A percentile compares a stretch with the other conserved stretches of the same genome.
Conservation (phyloP, 2,797 vertebrate species). For the Myotis vivesi region DNA sequence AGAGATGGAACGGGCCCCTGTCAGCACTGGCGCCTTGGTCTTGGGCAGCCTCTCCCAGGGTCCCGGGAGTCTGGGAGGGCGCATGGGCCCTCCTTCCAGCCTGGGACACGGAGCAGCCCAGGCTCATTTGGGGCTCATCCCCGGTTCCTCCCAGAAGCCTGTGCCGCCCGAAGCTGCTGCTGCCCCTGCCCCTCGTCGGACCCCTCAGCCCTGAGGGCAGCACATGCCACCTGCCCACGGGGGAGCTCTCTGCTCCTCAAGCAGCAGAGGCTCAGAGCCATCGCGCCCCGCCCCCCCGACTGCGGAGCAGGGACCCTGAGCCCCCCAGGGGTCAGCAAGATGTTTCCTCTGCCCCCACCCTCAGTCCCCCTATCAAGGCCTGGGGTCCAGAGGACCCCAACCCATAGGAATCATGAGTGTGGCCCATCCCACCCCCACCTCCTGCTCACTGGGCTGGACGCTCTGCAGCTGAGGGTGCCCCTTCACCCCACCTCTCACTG, state of each 20-base stretch:
- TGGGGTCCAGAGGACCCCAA: not conserved
- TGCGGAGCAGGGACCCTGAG: too few species aligned
- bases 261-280: accelerated
- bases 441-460: not conserved
- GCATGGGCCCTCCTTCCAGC: not conserved
- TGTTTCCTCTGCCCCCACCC: too few species aligned
- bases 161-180: not conserved
- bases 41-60: too few species aligned
- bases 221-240: too few species aligned
- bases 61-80: not conserved
- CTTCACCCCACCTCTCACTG: not conserved
- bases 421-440: too few species aligned
- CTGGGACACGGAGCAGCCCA: too few species aligned
- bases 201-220: not conserved
- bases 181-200: not conserved
- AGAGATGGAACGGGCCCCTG: too few species aligned
- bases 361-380: too few species aligned
- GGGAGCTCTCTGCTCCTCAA: not conserved
- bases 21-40: not conserved
- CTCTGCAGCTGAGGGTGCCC: not conserved
- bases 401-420: not conserved
- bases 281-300: accelerated
- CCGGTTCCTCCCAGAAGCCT: accelerated
- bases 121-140: not conserved
- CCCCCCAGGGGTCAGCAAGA: too few species aligned